Percentiles rank a stretch among this genome's conserved stretches.
Evolutionary conservation across 2,797 vertebrate species (phyloP).

Genomic region (Phaenicophaeus curvirostris): DNA sequence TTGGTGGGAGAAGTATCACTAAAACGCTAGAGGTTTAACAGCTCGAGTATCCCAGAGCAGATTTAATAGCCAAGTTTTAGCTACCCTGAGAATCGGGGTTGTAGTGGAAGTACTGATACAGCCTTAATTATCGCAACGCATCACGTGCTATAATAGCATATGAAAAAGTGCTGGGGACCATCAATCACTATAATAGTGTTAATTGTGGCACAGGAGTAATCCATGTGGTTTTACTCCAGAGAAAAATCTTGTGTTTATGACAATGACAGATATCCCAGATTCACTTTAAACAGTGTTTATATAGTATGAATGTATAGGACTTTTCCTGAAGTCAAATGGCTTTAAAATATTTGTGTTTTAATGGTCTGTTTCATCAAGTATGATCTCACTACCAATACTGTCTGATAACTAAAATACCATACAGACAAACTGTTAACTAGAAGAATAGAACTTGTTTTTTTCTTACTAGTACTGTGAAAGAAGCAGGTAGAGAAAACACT

Average conservation of each 20-base stretch:
- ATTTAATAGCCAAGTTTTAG: constrained; percentile 12
- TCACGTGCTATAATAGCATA: constrained; percentile 10
- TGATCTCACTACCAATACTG: constrained; percentile 39
- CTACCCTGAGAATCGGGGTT: constrained; percentile 16
- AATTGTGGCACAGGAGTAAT: background rate
- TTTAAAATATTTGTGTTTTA: constrained; percentile 59
- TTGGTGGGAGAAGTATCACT: constrained; percentile 19
- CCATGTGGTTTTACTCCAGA: background rate
- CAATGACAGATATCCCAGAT: constrained; percentile 2
- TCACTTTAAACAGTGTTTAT: constrained; percentile 50
- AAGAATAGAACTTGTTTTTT: constrained; percentile 49
- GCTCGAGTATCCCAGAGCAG: constrained; percentile 16
- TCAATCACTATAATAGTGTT: background rate
- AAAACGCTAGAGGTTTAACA: background rate
- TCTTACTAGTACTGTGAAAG: constrained; percentile 68
- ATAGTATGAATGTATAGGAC: constrained; percentile 56
- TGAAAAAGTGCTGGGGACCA: constrained; percentile 24
- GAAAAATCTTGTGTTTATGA: background rate
- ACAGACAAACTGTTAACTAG: constrained; percentile 25
- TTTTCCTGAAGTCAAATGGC: constrained; percentile 55
- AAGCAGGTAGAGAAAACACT: constrained; percentile 58
- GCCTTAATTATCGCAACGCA: constrained; percentile 19
- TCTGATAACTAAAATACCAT: constrained; percentile 32
- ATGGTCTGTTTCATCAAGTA: constrained; percentile 32
- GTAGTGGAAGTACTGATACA: constrained; percentile 20